A percentile compares a stretch with the other conserved stretches of the same genome.
Evolutionary conservation across 2,888 invertebrate genomes (phyloP).

Genomic region (Phyllotreta striolata): DNA sequence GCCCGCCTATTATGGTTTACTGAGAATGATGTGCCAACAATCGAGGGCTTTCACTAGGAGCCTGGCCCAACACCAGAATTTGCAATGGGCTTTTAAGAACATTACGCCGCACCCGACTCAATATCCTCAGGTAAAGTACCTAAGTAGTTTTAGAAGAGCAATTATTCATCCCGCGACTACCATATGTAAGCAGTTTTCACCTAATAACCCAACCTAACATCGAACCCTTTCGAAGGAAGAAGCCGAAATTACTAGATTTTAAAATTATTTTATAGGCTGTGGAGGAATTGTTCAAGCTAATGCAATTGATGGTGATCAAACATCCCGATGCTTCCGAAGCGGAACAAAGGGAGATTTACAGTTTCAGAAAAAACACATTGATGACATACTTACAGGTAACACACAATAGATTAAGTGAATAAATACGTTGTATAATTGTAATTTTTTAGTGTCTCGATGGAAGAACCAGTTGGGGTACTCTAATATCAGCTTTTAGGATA

Average conservation of each 20-base stretch:
- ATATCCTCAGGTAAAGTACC: constrained; percentile 73
- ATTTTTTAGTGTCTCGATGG: constrained; percentile 77
- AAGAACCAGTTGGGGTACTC: constrained; percentile 91
- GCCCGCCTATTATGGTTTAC: constrained; percentile 89
- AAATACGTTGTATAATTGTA: neutral
- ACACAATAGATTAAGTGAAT: neutral
- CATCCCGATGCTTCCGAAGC: constrained; percentile 80
- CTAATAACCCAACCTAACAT: too few relatives aligned
- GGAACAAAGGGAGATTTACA: constrained; percentile 82
- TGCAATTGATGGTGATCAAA: constrained; percentile 87
- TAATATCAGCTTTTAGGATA: constrained; percentile 88
- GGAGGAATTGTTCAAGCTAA: constrained; percentile 89
- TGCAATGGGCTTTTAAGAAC: constrained; percentile 96
- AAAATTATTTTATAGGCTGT: constrained; percentile 71
- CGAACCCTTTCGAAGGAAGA: too few relatives aligned
- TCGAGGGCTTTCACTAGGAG: constrained; percentile 86
- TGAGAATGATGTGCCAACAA: constrained; percentile 90
- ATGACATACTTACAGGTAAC: constrained; percentile 84
- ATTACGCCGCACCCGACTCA: constrained; percentile 96
- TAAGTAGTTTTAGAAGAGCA: too few relatives aligned
- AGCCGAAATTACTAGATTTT: too few relatives aligned
- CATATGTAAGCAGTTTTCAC: too few relatives aligned
- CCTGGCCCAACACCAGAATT: constrained; percentile 91
- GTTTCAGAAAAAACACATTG: constrained; percentile 84
- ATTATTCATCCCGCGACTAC: too few relatives aligned